These are phyloP conservation scores for Halcyon badia DNA, from an alignment of 2,797 vertebrate genomes.

Conservation along the genomic window DNA sequence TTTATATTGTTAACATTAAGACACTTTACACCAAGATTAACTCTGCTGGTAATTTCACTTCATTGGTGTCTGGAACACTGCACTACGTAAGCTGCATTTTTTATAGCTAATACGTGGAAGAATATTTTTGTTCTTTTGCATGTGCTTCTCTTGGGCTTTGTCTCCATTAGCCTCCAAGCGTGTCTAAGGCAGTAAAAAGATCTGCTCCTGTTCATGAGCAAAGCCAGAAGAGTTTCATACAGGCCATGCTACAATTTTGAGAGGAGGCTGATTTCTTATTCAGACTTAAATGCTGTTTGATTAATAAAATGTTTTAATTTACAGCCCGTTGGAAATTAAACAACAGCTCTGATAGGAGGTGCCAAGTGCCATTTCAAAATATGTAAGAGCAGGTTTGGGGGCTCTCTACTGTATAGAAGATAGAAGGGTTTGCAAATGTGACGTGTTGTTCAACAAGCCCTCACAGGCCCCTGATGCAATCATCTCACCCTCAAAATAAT, in stretches of 20 bases:
- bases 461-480: accelerated
- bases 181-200: neutral
- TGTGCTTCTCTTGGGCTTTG: neutral
- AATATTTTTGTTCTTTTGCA: neutral
- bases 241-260: neutral
- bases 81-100: neutral
- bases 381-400: neutral
- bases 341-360: neutral
- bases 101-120: neutral
- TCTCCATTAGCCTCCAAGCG: neutral
- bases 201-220: neutral
- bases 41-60: neutral
- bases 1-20: conserved; percentile 3
- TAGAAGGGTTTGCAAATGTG: neutral
- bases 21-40: conserved; percentile 21
- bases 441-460: neutral
- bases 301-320: neutral
- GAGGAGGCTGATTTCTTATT: neutral
- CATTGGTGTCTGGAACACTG: neutral
- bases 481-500: neutral
- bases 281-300: neutral
- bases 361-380: neutral
- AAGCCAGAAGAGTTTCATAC: neutral
- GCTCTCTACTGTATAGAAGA: neutral
- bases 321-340: neutral